Evolutionary conservation across 2,113 vertebrate species (phyloP).

Genomic region (Taurulus bubalis): DNA sequence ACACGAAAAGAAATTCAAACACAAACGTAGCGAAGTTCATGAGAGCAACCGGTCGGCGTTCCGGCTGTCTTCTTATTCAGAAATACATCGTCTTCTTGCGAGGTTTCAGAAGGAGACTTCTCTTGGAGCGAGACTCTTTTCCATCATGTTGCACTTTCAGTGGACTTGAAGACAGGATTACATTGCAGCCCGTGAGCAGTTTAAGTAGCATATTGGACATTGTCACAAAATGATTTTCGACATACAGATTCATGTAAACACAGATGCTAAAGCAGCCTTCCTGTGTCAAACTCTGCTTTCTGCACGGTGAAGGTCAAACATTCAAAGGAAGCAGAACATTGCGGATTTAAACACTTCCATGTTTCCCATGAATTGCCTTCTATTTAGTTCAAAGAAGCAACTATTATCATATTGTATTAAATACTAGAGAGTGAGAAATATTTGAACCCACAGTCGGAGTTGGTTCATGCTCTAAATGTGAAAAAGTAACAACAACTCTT

Average conservation of each 20-base stretch:
- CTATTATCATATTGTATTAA: not conserved
- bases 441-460: not conserved
- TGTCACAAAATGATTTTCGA: no score
- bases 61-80: no score
- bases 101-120: no score
- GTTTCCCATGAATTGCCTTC: not conserved
- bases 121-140: no score
- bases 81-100: no score
- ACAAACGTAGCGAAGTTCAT: not conserved
- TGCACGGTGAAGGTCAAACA: not conserved
- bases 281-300: not conserved
- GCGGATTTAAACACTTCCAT: not conserved
- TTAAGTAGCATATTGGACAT: no score
- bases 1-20: not conserved
- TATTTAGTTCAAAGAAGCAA: not conserved
- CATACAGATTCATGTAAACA: not conserved
- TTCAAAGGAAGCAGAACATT: not conserved
- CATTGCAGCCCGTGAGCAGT: no score
- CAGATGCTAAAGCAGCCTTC: not conserved
- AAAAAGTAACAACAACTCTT: not conserved
- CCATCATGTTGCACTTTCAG: no score
- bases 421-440: not conserved
- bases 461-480: not conserved
- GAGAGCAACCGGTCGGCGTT: no score
- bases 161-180: no score